A percentile compares a stretch with the other conserved stretches of the same genome.
phyloP scores from a whole-genome alignment of 2,888 invertebrate species.

The Parapristionchus giblindavisi region DNA sequence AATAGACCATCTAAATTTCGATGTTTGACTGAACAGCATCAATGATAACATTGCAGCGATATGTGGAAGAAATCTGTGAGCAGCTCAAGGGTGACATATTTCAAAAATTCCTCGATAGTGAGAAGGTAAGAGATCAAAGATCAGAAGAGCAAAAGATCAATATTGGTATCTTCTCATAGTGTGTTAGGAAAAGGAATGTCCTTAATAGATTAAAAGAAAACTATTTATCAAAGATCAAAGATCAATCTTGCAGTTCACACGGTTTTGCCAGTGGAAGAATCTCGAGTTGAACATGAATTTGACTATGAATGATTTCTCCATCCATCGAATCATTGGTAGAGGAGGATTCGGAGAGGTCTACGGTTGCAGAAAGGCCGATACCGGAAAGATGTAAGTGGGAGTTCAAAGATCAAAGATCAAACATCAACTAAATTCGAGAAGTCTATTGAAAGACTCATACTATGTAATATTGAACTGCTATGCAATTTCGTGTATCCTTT shows the following conservation, averaged over 20 bases:
- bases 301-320: conserved; percentile 99
- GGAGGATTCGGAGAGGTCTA: conserved; percentile 99
- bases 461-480: too few species aligned
- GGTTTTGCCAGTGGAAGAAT: conserved; percentile 99
- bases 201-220: too few species aligned
- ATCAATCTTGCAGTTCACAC: conserved; percentile 79
- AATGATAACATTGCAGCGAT: too few species aligned
- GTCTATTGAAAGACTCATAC: too few species aligned
- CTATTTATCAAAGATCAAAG: too few species aligned
- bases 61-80: conserved; percentile 99
- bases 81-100: conserved; percentile 95
- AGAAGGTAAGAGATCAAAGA: conserved; percentile 59
- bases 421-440: too few species aligned
- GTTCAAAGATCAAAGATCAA: too few species aligned
- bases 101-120: conserved; percentile 98
- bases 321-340: conserved; percentile 97
- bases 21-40: too few species aligned
- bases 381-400: conserved; percentile 93
- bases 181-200: too few species aligned
- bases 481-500: too few species aligned
- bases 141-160: neutral
- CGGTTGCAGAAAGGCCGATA: conserved; percentile 98
- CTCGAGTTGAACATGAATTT: conserved; percentile 99
- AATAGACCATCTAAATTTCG: too few species aligned
- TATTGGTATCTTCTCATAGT: too few species aligned